Conservation (phyloP, 2,888 invertebrate genomes). For the Sinohyriopsis cumingii region DNA sequence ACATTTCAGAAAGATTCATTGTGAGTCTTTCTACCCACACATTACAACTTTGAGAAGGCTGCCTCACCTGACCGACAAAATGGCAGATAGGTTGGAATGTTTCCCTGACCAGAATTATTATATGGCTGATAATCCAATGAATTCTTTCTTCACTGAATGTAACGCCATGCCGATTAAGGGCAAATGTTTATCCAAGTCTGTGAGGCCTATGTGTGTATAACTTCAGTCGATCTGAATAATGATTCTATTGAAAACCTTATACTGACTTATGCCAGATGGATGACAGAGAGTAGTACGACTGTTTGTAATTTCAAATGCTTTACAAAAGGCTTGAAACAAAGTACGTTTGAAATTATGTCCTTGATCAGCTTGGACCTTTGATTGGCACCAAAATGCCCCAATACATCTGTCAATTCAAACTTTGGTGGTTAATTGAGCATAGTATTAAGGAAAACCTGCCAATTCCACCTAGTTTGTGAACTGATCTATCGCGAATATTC, state of each 20-base stretch:
- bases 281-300: slow-evolving; percentile 18
- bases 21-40: too few species aligned
- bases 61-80: too few species aligned
- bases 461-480: slow-evolving; percentile 28
- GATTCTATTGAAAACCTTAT: slow-evolving; percentile 4
- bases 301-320: slow-evolving; percentile 16
- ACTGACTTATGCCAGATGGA: slow-evolving; percentile 12
- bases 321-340: slow-evolving; percentile 13
- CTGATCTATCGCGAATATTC: slow-evolving; percentile 21
- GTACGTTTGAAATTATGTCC: slow-evolving; percentile 19
- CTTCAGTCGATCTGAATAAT: slow-evolving; percentile 1
- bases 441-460: slow-evolving; percentile 11
- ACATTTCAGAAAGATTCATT: too few species aligned
- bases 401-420: slow-evolving; percentile 11
- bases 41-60: too few species aligned
- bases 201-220: background rate
- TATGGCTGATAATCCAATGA: background rate
- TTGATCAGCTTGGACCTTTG: slow-evolving; percentile 25
- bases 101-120: slow-evolving; percentile 8
- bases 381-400: slow-evolving; percentile 26
- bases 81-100: slow-evolving; percentile 1
- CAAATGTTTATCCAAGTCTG: background rate
- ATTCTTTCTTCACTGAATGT: slow-evolving; percentile 2
- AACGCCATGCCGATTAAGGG: slow-evolving; percentile 2
- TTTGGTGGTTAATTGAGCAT: slow-evolving; percentile 11